Percentiles rank a stretch among this genome's conserved stretches.
Evolutionary conservation across 2,113 vertebrate species (phyloP).

Genomic region (Miniopterus natalensis): DNA sequence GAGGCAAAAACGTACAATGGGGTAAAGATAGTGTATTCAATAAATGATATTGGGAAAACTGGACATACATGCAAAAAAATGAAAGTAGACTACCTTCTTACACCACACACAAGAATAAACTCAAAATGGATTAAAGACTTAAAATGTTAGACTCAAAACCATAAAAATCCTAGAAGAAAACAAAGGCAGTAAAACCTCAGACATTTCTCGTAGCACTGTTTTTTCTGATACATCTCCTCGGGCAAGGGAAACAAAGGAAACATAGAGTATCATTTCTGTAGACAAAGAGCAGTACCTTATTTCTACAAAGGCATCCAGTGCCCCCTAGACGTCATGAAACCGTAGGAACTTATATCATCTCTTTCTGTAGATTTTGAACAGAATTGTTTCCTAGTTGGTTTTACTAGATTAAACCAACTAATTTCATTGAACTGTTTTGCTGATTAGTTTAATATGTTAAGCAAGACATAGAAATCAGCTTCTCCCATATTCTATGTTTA

Average conservation of each 20-base stretch:
- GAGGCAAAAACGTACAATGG: background rate
- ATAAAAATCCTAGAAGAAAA: background rate
- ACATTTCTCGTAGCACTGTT: background rate
- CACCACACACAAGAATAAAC: background rate
- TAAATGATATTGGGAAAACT: background rate
- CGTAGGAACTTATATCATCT: background rate
- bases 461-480: background rate
- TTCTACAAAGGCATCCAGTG: background rate
- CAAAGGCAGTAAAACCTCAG: background rate
- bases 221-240: background rate
- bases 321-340: background rate
- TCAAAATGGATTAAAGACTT: background rate
- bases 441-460: background rate
- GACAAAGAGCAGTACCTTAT: background rate
- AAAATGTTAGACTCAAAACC: background rate
- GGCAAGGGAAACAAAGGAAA: background rate
- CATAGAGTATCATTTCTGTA: constrained; percentile 28
- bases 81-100: background rate
- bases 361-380: constrained; percentile 27
- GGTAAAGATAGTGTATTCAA: background rate
- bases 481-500: constrained; percentile 19
- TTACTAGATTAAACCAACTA: background rate
- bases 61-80: background rate
- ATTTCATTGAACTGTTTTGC: constrained; percentile 43
- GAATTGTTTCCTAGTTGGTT: constrained; percentile 28